A percentile compares a stretch with the other conserved stretches of the same genome.
These are phyloP conservation scores for Hemaris fuciformis DNA, from an alignment of 2,888 invertebrate genomes.

Conservation along the genomic window DNA sequence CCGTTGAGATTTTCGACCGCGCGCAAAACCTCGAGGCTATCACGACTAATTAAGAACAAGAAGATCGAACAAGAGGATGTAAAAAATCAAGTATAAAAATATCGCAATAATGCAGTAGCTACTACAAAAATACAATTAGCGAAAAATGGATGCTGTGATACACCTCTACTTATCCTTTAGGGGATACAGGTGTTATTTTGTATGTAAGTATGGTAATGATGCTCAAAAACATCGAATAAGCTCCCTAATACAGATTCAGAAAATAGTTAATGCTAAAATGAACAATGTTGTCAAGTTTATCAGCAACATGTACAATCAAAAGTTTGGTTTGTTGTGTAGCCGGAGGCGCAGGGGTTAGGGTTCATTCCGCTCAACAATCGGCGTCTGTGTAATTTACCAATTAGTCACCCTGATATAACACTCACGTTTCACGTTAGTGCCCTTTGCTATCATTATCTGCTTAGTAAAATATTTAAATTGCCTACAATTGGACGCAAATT, in stretches of 20 bases:
- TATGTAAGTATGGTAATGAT: too few species aligned
- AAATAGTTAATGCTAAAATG: neutral
- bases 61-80: too few species aligned
- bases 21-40: too few species aligned
- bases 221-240: neutral
- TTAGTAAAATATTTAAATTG: conserved; percentile 13
- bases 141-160: too few species aligned
- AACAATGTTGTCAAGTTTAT: neutral
- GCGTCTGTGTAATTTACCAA: conserved; percentile 51
- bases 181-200: too few species aligned
- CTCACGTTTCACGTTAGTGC: conserved; percentile 46
- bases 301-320: neutral
- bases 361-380: conserved; percentile 32
- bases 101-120: too few species aligned
- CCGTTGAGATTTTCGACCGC: too few species aligned
- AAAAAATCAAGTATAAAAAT: too few species aligned
- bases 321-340: neutral
- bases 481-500: neutral
- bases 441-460: conserved; percentile 34
- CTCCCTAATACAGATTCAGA: neutral
- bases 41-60: too few species aligned
- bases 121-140: too few species aligned
- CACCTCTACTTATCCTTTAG: too few species aligned
- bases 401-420: conserved; percentile 47
- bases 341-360: conserved; percentile 15